Percentiles rank a stretch among this genome's conserved stretches.
Conservation (phyloP, 2,797 vertebrate species). For the Leptatherina wallacei region DNA sequence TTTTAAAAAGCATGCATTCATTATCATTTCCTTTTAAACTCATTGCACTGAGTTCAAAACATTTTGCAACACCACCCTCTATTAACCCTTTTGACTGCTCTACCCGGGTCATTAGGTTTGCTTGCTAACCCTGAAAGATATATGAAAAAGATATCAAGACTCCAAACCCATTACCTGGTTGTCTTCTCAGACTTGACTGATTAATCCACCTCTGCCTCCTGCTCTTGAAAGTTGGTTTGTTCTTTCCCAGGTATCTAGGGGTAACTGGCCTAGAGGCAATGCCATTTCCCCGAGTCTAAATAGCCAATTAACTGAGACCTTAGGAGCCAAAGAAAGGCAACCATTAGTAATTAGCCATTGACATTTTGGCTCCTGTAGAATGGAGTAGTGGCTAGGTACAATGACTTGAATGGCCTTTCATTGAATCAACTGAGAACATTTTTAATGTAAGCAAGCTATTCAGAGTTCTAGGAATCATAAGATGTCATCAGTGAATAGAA, state of each 20-base stretch:
- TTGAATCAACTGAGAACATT: conserved; percentile 25
- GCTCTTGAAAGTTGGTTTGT: conserved; percentile 36
- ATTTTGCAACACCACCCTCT: conserved; percentile 23
- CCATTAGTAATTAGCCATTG: conserved; percentile 76
- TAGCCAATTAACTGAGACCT: conserved; percentile 78
- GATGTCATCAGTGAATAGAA: conserved; percentile 5
- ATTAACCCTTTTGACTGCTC: conserved; percentile 36
- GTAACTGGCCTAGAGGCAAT: conserved; percentile 68
- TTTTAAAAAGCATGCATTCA: conserved; percentile 10
- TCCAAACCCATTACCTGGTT: conserved; percentile 62
- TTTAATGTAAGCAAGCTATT: conserved; percentile 29
- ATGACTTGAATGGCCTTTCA: conserved; percentile 43
- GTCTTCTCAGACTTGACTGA: conserved; percentile 56
- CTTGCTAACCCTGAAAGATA: conserved; percentile 43
- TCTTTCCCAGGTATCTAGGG: conserved; percentile 68
- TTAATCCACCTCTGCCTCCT: conserved; percentile 52
- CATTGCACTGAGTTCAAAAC: conserved; percentile 9
- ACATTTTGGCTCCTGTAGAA: conserved; percentile 69
- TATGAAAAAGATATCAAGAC: conserved; percentile 12
- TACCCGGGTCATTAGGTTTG: conserved; percentile 45
- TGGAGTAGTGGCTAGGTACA: conserved; percentile 47
- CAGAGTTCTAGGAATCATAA: conserved; percentile 18
- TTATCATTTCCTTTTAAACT: conserved; percentile 29
- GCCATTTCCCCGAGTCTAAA: conserved; percentile 74
- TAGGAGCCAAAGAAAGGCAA: conserved; percentile 60